These are phyloP conservation scores for Muraenolepis orangiensis DNA, from an alignment of 2,797 vertebrate species.

Conservation along the genomic window DNA sequence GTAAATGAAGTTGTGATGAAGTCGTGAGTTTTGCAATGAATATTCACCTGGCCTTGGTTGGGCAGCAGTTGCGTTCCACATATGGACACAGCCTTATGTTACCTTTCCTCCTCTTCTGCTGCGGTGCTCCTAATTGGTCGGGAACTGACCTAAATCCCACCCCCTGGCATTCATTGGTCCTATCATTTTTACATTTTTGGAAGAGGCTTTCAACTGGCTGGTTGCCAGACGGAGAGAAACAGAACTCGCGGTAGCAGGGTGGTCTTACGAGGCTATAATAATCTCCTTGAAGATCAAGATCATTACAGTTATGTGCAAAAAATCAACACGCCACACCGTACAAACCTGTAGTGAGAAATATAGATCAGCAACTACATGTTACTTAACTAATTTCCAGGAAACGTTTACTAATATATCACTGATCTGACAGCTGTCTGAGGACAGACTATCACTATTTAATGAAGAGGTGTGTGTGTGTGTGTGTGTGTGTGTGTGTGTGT, in stretches of 20 bases:
- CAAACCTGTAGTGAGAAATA: neutral
- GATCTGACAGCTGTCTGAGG: neutral
- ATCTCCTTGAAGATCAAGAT: neutral
- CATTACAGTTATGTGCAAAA: neutral
- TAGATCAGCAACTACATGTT: neutral
- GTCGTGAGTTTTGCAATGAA: neutral
- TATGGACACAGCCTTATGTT: neutral
- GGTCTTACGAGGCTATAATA: neutral
- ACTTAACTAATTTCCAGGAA: neutral
- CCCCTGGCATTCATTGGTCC: neutral
- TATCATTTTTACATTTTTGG: too few species aligned
- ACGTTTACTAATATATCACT: neutral
- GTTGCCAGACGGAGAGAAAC: neutral
- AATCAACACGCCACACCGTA: neutral
- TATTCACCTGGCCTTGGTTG: neutral
- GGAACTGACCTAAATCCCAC: neutral
- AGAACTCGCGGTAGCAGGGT: neutral
- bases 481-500: slow-evolving; percentile 3
- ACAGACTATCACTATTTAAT: neutral
- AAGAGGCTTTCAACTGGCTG: too few species aligned
- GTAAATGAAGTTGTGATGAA: neutral
- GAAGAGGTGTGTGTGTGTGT: neutral
- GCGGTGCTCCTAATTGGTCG: neutral
- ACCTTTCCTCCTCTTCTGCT: neutral
- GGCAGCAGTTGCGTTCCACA: neutral